A percentile compares a stretch with the other conserved stretches of the same genome.
These are phyloP conservation scores for Beaufortia kweichowensis DNA, from an alignment of 2,113 vertebrate genomes.

Conservation along the genomic window DNA sequence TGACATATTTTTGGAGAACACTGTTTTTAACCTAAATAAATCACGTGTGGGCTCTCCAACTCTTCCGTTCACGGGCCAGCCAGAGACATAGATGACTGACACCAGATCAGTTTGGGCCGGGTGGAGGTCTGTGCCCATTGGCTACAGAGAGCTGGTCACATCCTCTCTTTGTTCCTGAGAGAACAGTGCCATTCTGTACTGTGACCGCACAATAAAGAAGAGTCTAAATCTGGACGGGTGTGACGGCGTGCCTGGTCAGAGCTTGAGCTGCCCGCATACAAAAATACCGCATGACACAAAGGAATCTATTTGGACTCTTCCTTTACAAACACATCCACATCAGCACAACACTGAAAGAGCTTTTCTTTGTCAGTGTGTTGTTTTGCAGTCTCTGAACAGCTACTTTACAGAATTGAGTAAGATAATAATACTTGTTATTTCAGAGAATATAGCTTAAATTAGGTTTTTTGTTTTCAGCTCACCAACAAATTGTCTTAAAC, in stretches of 20 bases:
- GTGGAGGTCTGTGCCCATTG: background rate
- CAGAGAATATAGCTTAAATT: too few species aligned
- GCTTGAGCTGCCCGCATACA: background rate
- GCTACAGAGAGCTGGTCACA: conserved; percentile 3
- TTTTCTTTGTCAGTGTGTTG: too few species aligned
- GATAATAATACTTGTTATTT: too few species aligned
- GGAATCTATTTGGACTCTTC: background rate
- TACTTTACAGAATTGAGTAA: too few species aligned
- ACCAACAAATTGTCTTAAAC: too few species aligned
- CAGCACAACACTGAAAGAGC: background rate
- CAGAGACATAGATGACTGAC: conserved; percentile 13
- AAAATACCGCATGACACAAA: conserved; percentile 20
- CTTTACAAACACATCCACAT: conserved; percentile 13
- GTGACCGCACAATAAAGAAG: conserved; percentile 17
- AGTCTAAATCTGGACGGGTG: conserved; percentile 17
- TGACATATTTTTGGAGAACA: conserved; percentile 10
- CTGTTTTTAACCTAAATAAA: background rate
- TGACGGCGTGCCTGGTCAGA: conserved; percentile 13
- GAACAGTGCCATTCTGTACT: conserved; percentile 25
- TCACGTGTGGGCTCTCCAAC: background rate
- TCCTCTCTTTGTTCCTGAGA: conserved; percentile 27
- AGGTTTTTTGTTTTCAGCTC: too few species aligned
- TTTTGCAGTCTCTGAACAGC: too few species aligned
- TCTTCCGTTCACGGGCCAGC: background rate
- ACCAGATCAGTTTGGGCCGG: conserved; percentile 3